Evolutionary conservation across 1,140 invertebrate species (phyloP).

Genomic region (Teleopsis dalmanni): DNA sequence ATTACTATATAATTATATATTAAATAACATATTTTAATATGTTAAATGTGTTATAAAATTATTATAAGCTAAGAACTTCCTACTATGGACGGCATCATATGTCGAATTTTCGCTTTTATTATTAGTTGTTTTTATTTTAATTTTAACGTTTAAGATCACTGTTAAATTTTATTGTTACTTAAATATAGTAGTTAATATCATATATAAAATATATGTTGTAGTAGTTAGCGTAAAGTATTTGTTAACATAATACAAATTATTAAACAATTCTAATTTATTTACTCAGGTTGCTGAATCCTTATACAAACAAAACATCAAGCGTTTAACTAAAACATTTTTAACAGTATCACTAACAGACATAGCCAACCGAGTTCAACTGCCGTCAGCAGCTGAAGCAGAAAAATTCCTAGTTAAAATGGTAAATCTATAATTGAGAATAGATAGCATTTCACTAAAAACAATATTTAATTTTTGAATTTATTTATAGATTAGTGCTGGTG

Average conservation of each 20-base stretch:
- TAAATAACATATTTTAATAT: too few relatives aligned
- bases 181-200: too few relatives aligned
- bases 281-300: slow-evolving; percentile 73
- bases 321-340: slow-evolving; percentile 93
- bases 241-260: too few relatives aligned
- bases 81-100: too few relatives aligned
- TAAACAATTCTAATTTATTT: slow-evolving; percentile 1
- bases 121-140: too few relatives aligned
- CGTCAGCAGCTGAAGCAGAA: slow-evolving; percentile 80
- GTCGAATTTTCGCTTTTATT: too few relatives aligned
- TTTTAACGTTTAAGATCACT: too few relatives aligned
- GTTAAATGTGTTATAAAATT: too few relatives aligned
- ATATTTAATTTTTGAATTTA: not conserved
- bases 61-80: too few relatives aligned
- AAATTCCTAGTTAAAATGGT: slow-evolving; percentile 93
- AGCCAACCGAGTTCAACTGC: slow-evolving; percentile 79
- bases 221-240: too few relatives aligned
- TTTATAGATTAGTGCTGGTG: slow-evolving; percentile 86
- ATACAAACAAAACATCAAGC: slow-evolving; percentile 95
- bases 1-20: not conserved
- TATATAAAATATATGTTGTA: too few relatives aligned
- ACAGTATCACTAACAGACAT: slow-evolving; percentile 91
- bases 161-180: too few relatives aligned
- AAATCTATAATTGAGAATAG: slow-evolving; percentile 22
- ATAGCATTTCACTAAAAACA: not conserved